Evolutionary conservation across 2,113 vertebrate genomes (phyloP).

Genomic region (Chroicocephalus ridibundus): DNA sequence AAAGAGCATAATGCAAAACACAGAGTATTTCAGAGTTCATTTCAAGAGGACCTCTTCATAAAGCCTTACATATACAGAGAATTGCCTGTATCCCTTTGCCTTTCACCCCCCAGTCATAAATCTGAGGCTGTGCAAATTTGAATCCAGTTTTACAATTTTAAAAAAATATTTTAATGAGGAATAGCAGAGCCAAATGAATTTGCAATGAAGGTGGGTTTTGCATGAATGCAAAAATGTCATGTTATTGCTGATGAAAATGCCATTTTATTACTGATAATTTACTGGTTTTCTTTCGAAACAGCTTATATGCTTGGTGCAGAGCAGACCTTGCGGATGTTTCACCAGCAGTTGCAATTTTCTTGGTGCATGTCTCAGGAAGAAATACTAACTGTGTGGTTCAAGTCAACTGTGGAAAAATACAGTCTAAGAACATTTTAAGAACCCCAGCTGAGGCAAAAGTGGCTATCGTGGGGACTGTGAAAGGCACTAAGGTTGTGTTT

Average conservation of each 20-base stretch:
- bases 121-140: not conserved
- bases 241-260: not conserved
- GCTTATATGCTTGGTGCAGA: not conserved
- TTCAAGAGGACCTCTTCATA: not conserved
- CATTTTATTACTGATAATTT: not conserved
- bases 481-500: not conserved
- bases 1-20: not conserved
- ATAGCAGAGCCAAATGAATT: not conserved
- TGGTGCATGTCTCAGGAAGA: not conserved
- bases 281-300: not conserved
- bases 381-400: not conserved
- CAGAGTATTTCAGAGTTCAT: not conserved
- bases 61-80: not conserved
- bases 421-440: not conserved
- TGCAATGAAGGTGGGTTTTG: not conserved
- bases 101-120: not conserved
- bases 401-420: not conserved
- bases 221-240: not conserved
- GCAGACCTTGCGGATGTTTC: not conserved
- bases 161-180: not conserved
- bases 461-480: not conserved
- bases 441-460: not conserved
- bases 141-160: not conserved
- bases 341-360: not conserved
- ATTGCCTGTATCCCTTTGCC: not conserved